Base-by-base conservation (phyloP, 2,113 vertebrate species). In the Carassius carassius region DNA sequence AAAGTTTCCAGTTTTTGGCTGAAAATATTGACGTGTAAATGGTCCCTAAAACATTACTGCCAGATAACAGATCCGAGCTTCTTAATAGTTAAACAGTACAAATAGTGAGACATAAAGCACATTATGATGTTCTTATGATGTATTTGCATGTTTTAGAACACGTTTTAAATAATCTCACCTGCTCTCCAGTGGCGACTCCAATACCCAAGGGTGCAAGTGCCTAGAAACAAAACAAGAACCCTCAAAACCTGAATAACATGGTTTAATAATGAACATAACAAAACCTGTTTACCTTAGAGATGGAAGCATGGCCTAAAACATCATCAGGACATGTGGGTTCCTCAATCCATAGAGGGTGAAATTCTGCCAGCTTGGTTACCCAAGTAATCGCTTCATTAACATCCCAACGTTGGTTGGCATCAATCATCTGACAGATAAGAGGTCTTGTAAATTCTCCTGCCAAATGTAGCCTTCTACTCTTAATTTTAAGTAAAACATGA, bases 351-450 rank as follows among this genome's bases (percentile, higher is more conserved):
- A 91, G 85, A 0, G 94, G 92, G 85, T 92, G 96, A 88, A 96
- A 95, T 85, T 95, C 92, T 3, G 93, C 91, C 90, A 96, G 90
- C 25, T 90, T 90, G 65, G 89, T 89, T 89, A 96, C 93, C 95
- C 94, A 95, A 62, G 94, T 81, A 88, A 94, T 90, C 1, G 93
- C 95, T 92, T 97, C 91, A 0, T 88, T 89, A 72, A 97, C 94
- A 12, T 97, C 95, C 95, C 95, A 94, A 63, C 93, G 90, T 92
- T 96, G 95, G 89, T 96, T 97, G 91, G 94, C 94, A 81, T 96
- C 96, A 49, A 96, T 91, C 95, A 95, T 96, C 96, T 97, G 62
- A 84, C 82, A 72, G 6, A 51, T 32, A 49, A 19, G 17, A 83
- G 74, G 51, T 25, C 19, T 51, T 23, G 29, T 23, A 79, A 77